A percentile compares a stretch with the other conserved stretches of the same genome.
phyloP scores from a whole-genome alignment of 1,140 invertebrate species.

The Heliothis subflexa region DNA sequence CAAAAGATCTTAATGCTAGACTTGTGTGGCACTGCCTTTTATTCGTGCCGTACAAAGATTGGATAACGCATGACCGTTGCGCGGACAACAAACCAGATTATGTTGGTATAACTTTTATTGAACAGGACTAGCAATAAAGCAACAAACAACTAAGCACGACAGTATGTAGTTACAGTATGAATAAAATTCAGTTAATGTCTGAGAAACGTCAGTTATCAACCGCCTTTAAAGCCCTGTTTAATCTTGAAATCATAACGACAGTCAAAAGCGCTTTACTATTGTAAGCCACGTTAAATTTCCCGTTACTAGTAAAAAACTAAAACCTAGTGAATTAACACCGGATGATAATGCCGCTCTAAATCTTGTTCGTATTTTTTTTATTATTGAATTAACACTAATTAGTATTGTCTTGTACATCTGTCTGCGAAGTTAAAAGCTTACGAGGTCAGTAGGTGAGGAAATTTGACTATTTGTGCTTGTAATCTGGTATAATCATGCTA shows the following conservation, averaged over 20 bases:
- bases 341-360: background rate
- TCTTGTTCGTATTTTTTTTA: background rate
- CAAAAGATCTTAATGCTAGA: slow-evolving; percentile 62
- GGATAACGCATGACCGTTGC: slow-evolving; percentile 55
- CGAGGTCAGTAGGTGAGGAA: slow-evolving; percentile 7
- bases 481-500: slow-evolving; percentile 12
- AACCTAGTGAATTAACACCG: background rate
- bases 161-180: background rate
- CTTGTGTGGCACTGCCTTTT: slow-evolving; percentile 52
- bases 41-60: slow-evolving; percentile 54
- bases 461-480: slow-evolving; percentile 18
- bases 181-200: background rate
- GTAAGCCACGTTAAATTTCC: background rate
- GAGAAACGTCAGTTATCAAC: background rate
- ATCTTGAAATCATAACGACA: background rate
- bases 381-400: slow-evolving; percentile 16
- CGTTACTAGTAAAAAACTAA: background rate
- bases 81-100: slow-evolving; percentile 50
- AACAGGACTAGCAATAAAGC: background rate
- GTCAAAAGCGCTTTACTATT: slow-evolving; percentile 11
- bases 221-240: too few species aligned
- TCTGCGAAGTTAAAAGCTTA: background rate
- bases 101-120: slow-evolving; percentile 4
- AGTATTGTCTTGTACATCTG: slow-evolving; percentile 17
- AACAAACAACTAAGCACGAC: background rate